A percentile compares a stretch with the other conserved stretches of the same genome.
Conservation (phyloP, 2,113 vertebrate genomes). For the Spea multiplicata region DNA sequence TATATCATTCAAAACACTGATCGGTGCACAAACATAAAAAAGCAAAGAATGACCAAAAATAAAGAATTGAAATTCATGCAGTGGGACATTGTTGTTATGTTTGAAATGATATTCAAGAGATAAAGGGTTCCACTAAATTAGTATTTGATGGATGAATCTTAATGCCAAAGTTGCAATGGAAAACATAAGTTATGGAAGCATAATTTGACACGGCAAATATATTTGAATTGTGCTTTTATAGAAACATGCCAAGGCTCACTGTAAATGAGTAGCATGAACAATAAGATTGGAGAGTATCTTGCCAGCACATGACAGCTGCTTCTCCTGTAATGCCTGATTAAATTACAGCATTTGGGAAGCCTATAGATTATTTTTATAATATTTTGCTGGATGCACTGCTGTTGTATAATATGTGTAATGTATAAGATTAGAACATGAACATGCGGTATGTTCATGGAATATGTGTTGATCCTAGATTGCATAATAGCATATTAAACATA, state of each 20-base stretch:
- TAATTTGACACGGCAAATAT: constrained; percentile 2
- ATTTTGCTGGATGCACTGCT: too few relatives aligned
- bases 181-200: constrained; percentile 3
- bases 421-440: too few relatives aligned
- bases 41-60: background rate
- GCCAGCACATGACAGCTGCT: background rate
- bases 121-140: background rate
- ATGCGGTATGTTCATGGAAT: too few relatives aligned
- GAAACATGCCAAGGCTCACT: background rate
- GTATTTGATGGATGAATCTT: background rate
- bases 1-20: constrained; percentile 17
- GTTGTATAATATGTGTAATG: too few relatives aligned
- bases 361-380: too few relatives aligned
- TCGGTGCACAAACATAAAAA: constrained; percentile 5
- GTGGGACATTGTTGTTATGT: background rate
- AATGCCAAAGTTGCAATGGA: constrained; percentile 4
- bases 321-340: background rate
- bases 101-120: background rate
- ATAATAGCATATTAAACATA: too few relatives aligned
- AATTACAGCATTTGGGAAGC: too few relatives aligned
- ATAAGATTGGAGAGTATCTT: too few relatives aligned
- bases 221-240: constrained; percentile 9
- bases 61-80: background rate
- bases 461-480: too few relatives aligned
- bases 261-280: constrained; percentile 4